These are phyloP conservation scores for Ursus arctos DNA, from an alignment of 2,113 vertebrate genomes.

Conservation along the genomic window DNA sequence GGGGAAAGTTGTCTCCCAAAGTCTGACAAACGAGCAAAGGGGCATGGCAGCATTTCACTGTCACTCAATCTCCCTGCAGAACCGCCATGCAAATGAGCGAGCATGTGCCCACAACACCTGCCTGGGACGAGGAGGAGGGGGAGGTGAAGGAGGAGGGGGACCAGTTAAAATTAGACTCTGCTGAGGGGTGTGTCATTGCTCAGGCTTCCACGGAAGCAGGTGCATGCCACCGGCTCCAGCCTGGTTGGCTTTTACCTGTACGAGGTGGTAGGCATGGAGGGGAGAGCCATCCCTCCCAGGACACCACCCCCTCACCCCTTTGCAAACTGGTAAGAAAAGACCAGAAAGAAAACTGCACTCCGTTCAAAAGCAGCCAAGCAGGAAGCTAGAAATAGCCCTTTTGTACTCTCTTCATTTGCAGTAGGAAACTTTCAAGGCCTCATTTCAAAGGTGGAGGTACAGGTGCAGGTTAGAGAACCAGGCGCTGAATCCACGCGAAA, in stretches of 20 bases:
- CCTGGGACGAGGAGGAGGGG: not conserved
- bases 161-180: not conserved
- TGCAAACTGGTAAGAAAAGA: not conserved
- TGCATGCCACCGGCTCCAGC: too few species aligned
- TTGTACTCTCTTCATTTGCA: accelerated
- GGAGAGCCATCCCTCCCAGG: too few species aligned
- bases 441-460: not conserved
- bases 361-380: not conserved
- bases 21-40: not conserved
- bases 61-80: not conserved
- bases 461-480: not conserved
- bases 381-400: not conserved
- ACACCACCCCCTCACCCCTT: not conserved
- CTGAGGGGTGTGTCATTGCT: not conserved
- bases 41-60: not conserved
- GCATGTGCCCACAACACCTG: not conserved
- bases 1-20: not conserved
- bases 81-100: not conserved
- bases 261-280: not conserved
- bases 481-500: accelerated
- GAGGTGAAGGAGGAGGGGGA: not conserved
- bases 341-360: not conserved
- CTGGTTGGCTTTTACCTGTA: too few species aligned
- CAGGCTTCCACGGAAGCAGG: not conserved
- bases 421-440: not conserved